Evolutionary conservation across 2,888 invertebrate species (phyloP).

Genomic region (Marronus borbonicus): DNA sequence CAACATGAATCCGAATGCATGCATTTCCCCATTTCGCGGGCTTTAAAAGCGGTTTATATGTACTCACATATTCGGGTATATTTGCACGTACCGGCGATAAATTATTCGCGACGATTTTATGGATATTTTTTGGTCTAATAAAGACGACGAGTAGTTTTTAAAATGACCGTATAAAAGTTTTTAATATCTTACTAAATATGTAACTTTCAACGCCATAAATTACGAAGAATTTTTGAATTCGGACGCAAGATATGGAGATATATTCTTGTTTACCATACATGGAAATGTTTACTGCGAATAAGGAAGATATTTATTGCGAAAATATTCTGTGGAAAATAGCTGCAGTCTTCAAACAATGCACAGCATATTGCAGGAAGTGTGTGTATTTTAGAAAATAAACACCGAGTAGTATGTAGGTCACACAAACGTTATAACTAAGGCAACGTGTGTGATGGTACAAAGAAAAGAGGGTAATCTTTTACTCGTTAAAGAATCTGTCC

Average conservation of each 20-base stretch:
- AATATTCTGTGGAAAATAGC: too few species aligned
- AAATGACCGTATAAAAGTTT: constrained; percentile 6
- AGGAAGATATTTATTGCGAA: too few species aligned
- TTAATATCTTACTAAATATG: constrained; percentile 13
- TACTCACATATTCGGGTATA: background rate
- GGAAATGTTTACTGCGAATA: background rate
- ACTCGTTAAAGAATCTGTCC: too few species aligned
- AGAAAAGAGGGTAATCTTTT: too few species aligned
- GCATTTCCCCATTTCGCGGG: background rate
- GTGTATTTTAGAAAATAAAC: too few species aligned
- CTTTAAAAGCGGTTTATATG: background rate
- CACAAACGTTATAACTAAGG: too few species aligned
- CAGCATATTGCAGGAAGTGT: too few species aligned
- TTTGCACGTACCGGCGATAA: constrained; percentile 4
- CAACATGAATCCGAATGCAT: background rate
- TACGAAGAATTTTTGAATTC: background rate
- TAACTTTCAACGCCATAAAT: background rate
- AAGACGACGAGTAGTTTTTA: background rate
- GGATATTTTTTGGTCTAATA: constrained; percentile 17
- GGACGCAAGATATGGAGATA: background rate
- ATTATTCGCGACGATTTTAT: background rate
- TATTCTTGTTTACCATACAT: background rate
- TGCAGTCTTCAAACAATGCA: too few species aligned
- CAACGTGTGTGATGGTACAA: too few species aligned
- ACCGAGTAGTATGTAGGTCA: too few species aligned